Base-by-base conservation (phyloP, 2,113 vertebrate species). In the Oreochromis aureus region DNA sequence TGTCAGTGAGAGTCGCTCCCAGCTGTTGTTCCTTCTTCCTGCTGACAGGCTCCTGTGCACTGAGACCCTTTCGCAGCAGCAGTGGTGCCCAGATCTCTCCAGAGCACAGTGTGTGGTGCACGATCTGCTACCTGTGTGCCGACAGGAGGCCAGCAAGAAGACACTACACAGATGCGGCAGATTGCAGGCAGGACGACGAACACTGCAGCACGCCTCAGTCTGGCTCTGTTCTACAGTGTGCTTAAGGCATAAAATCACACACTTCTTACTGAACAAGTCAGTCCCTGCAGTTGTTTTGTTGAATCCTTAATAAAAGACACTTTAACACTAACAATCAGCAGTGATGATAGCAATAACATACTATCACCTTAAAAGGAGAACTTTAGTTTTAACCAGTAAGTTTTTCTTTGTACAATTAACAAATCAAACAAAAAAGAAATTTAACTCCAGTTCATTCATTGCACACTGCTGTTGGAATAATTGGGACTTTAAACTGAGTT, bases 71-170 rank as follows among this genome's bases (percentile, higher is more conserved):
- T 55, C 92, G 92, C 78, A 95, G 86, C 76, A 92, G 90, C 80
- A 89, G 91, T 2, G 96, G 96, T 10, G 92, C 96, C 4, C 95
- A 94, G 92, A 95, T 97, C 63, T 89, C 91, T 63, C 96, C 96
- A 1, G 95, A 97, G 84, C 93, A 92, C 79, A 96, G 92, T 4
- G 84, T 97, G 58, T 96, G 96, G 95, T 96, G 96, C 51, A 93
- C 90, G 89, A 87, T 96, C 54, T 97, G 96, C 86, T 95, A 83
- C 83, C 81, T 92, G 51, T 94, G 93, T 15, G 91, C 87, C 0
- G 95, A 96, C 85, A 88, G 56, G 24, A 81, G 53, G 32, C 85
- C 83, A 4, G 15, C 53, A 9, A 5, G 76, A 36, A 61, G 61
- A 79, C 80, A 18, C 24, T 34, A 88, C 10, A 79, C 69, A 83